Percentiles rank a stretch among this genome's conserved stretches.
Conservation (phyloP, 2,888 invertebrate species). For the Sesamia inferens region DNA sequence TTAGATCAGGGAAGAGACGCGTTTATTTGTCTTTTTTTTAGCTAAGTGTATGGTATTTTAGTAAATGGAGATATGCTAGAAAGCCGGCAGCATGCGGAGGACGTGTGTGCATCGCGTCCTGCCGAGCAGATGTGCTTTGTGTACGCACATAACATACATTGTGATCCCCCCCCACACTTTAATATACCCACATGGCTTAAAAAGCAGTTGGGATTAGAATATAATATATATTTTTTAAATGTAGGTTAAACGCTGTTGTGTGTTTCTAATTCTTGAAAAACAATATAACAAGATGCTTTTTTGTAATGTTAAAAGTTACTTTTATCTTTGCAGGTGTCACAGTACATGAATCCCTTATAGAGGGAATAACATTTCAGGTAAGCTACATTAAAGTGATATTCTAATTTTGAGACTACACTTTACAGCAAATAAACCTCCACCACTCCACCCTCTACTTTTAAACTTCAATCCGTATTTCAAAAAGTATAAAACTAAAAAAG, state of each 20-base stretch:
- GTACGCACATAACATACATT: conserved; percentile 24
- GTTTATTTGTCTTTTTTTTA: conserved; percentile 75
- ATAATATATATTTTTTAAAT: not conserved
- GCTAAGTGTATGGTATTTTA: conserved; percentile 70
- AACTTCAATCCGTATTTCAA: too few species aligned
- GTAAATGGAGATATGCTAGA: conserved; percentile 53
- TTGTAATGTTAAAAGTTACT: not conserved
- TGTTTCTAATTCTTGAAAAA: not conserved
- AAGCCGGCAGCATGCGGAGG: conserved; percentile 19
- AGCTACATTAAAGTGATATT: conserved; percentile 23
- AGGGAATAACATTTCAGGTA: conserved; percentile 86
- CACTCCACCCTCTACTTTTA: too few species aligned
- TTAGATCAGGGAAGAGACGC: conserved; percentile 77
- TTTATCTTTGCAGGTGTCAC: conserved; percentile 79
- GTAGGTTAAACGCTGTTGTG: too few species aligned
- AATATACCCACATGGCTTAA: conserved; percentile 16
- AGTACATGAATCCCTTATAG: conserved; percentile 82
- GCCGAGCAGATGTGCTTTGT: conserved; percentile 34
- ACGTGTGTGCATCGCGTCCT: conserved; percentile 33
- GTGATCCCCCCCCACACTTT: conserved; percentile 22
- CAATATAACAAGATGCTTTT: not conserved
- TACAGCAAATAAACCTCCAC: too few species aligned
- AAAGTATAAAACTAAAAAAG: too few species aligned
- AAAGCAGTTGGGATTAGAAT: not conserved
- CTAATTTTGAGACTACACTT: not conserved